Evolutionary conservation across 2,113 vertebrate genomes (phyloP), one percentile per base, ranked within the genome.

Genomic region (Colistium nudipinnis): DNA sequence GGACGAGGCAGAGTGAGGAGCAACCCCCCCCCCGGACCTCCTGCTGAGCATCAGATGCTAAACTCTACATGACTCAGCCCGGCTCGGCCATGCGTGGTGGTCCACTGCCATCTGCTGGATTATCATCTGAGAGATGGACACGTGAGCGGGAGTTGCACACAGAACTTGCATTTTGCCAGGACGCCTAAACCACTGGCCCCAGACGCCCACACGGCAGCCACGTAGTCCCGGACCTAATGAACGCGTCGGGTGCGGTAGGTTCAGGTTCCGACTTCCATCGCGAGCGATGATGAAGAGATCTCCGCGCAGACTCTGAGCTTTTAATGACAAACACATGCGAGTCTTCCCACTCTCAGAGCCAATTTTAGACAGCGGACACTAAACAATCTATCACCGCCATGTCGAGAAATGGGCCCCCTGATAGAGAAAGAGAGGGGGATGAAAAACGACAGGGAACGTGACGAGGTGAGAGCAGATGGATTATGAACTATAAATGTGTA

Each of bases 21-120:
- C 81, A 71, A 38, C 76, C 69, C 82, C 65, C 68, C 83, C 75
- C 43, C 10, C 60, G 75, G 83, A 78, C 47, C 76, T 80, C 77
- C 69, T 62, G 72, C 83, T 61, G 77, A 63, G 84, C 87, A 87
- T 85, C 89, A 89, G 88, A 90, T 87, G 86, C 76, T 81, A 79
- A 84, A 78, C 76, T 68, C 80, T 74, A 43, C 65, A 62, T 86
- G 84, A 87, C 81, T 86, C 83, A 81, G 80, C 70, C 66, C 41
- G 0, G 48, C 20, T 17, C 16, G 7, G 4, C 27, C 65, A 65
- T 79, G 25, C 51, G 11, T 43, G 87, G 75, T 77, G 70, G 76
- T 91, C 68, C 81, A 88, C 85, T 90, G 87, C 7, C 90, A 82
- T 82, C 91, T 90, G 83, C 76, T 87, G 90, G 77, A n/a, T n/a